Evolutionary conservation across 2,888 invertebrate species (phyloP), one percentile per base, ranked within the genome.

Genomic region (Apamea epomidion): DNA sequence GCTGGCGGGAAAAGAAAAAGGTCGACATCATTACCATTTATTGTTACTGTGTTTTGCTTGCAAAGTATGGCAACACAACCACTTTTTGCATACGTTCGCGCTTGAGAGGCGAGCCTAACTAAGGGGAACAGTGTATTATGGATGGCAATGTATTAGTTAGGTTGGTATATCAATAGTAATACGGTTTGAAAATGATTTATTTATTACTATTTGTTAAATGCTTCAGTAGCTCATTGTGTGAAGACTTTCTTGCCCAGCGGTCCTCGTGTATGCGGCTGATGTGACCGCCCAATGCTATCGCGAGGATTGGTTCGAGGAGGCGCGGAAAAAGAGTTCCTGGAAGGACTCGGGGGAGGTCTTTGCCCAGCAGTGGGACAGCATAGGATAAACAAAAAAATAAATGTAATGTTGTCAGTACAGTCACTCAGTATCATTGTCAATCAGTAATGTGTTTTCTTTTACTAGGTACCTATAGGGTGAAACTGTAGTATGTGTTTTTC

Each of bases 21-120:
- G 60, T 73, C 67, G 68, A 64, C 77, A 48, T 87, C 73, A 77
- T 86, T 87, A 87, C 80, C 72, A 77, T 87, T 69, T 62, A 70
- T 58, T 73, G 72, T 76, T 62, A 21, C 64, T 74, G 70, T 7
- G 45, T 81, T 72, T 80, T 71, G 65, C 37, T 71, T 75, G 65
- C 37, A 42, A 78, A n/a, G 62, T 64, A 74, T 73, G 65, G 68
- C 67, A 76, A 51, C 70, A 70, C 25, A 0, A 42, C 29, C 16
- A 70, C 21, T 85, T 83, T 83, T 83, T 86, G 80, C 77, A 77
- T 51, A 70, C 64, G 18, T 75, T 83, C n/a, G 58, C 75, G 84
- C 75, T 78, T 77, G 69, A 80, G 68, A 62, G 69, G 60, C 32
- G 32, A 65, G 45, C 54, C 54, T 76, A 79, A 80, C 65, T 65